Evolutionary conservation across 37 sponge, comb jelly and placozoan genomes (phyloP).

Genomic region (Ephydatia muelleri): DNA sequence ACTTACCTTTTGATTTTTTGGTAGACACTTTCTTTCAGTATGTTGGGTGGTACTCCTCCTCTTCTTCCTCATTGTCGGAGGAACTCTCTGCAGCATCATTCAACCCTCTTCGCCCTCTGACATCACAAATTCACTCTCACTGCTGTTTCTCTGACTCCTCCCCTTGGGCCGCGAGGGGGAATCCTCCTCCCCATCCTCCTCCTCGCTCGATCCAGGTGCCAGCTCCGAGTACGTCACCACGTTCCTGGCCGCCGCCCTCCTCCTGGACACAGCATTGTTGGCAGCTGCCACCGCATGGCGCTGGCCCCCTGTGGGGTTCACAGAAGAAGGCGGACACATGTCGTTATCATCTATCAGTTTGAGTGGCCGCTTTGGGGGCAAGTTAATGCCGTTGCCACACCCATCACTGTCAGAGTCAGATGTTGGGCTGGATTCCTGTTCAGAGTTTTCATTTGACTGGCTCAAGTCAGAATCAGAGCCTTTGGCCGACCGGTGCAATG

Average conservation of each 20-base stretch:
- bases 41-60: too few relatives aligned
- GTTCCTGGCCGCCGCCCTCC: neutral
- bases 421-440: neutral
- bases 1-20: too few relatives aligned
- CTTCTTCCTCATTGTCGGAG: too few relatives aligned
- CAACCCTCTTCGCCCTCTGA: too few relatives aligned
- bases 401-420: neutral
- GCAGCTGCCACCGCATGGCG: slow-evolving; percentile 1
- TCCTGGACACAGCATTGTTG: neutral
- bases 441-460: neutral
- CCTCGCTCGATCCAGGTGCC: neutral
- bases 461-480: slow-evolving; percentile 1
- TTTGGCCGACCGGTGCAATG: slow-evolving; percentile 1
- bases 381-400: neutral
- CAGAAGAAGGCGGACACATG: slow-evolving; percentile 1
- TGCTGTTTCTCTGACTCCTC: neutral
- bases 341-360: slow-evolving; percentile 1
- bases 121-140: slow-evolving; percentile 59
- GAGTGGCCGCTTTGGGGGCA: neutral
- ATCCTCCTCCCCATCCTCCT: slow-evolving; percentile 4
- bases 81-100: too few relatives aligned
- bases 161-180: neutral
- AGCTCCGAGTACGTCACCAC: neutral
- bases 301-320: neutral
- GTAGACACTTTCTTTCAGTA: too few relatives aligned